Base-by-base conservation (phyloP, 2,797 vertebrate species). In the Acropternis orthonyx region DNA sequence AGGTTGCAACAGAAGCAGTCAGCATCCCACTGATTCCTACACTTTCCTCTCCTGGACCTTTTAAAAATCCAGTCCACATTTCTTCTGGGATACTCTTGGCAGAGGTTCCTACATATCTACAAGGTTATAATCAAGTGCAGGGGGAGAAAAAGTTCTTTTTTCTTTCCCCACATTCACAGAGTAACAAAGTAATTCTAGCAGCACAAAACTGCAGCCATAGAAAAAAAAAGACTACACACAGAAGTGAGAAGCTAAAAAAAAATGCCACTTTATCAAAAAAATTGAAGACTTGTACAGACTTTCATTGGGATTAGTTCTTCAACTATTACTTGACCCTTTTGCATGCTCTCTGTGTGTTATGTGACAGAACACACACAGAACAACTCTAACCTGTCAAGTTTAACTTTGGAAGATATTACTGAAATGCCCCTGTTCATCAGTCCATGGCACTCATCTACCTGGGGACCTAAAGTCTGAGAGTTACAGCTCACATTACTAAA, bases 381-480 rank as follows among this genome's bases (percentile, higher is more conserved):
- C 6, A 4, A 52, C 55, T 84, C 76, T 81, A 94, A 92, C 67
- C 49, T 90, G 84, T 90, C 96, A 92, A 67, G 51, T 88, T 96
- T 87, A 95, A 88, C 44, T 91, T 66, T 63, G 56, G 24, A 94
- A 92, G 80, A 85, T 41, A 72, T 69, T 91, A 68, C 82, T 82
- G 85, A 91, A 92, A 75, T 51, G 46, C 80, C 91, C 85, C 71
- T 85, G 68, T 14, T 95, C 88, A 95, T 96, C 89, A 94, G 10
- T 68, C 86, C 71, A 71, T 62, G 37, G 81, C 81, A 95, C 63
- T 72, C 49, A 69, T 95, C 79, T 82, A 95, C 63, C 76, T 91
- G 49, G 90, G 79, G 84, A 95, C 44, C 77, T 59, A 18, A 92
- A 82, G 75, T 20, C 62, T 89, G 56, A 72, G 75, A 87, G 91